Percentiles rank a stretch among this genome's conserved stretches.
phyloP scores from a whole-genome alignment of 2,888 invertebrate species.

The Amblyjoppa proteus region DNA sequence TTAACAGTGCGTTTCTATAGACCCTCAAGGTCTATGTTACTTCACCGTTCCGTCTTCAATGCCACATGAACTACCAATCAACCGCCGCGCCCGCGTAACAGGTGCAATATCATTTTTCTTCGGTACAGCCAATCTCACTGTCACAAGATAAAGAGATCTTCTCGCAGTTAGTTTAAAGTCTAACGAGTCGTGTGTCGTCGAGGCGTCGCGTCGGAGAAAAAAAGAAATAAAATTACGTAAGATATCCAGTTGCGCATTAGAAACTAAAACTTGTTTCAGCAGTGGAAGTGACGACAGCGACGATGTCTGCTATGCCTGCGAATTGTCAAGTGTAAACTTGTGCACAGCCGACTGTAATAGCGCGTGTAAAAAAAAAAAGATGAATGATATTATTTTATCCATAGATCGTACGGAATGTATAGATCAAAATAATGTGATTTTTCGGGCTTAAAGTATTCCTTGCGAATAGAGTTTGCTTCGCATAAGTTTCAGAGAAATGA shows the following conservation, averaged over 20 bases:
- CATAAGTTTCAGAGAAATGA: no score
- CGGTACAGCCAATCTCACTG: not conserved
- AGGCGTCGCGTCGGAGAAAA: not conserved
- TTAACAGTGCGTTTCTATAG: not conserved
- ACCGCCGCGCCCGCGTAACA: not conserved
- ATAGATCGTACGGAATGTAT: no score
- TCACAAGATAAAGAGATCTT: not conserved
- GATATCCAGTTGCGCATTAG: slow-evolving; percentile 43
- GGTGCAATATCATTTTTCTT: slow-evolving; percentile 10
- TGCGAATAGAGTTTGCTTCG: no score
- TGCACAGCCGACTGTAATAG: not conserved
- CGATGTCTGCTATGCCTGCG: not conserved
- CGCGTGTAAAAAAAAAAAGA: not conserved
- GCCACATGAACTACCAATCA: not conserved
- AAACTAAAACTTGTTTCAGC: slow-evolving; percentile 24
- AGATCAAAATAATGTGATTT: no score
- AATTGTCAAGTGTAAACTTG: not conserved
- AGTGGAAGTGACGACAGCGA: not conserved
- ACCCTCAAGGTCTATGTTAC: not conserved
- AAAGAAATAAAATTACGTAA: slow-evolving; percentile 35
- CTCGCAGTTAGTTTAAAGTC: slow-evolving; percentile 11
- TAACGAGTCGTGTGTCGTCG: not conserved
- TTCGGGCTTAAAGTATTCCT: no score
- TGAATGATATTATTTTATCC: no score
- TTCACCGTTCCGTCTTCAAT: not conserved